Conservation (phyloP, 1,140 invertebrate genomes). For the Tribolium castaneum region DNA sequence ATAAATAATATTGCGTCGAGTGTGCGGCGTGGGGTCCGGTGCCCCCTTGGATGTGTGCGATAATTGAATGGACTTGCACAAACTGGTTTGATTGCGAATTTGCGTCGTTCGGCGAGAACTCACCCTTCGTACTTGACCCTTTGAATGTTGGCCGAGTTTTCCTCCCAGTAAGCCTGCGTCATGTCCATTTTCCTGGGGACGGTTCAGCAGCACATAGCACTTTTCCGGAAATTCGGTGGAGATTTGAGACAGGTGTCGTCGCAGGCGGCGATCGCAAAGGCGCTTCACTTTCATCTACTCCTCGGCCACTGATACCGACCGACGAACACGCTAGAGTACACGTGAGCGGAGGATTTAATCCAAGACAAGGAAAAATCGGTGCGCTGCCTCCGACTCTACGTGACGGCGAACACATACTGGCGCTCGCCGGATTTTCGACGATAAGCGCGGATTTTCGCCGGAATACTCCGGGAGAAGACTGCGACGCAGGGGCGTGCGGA, state of each 20-base stretch:
- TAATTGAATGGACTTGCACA: no score
- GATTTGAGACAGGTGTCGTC: conserved; percentile 41
- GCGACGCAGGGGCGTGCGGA: not conserved
- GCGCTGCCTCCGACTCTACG: conserved; percentile 43
- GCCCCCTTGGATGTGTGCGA: conserved; percentile 1
- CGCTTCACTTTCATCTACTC: conserved; percentile 45
- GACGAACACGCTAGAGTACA: conserved; percentile 57
- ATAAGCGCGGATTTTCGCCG: not conserved
- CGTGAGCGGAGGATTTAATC: conserved; percentile 51
- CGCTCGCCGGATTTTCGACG: not conserved
- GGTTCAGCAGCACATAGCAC: conserved; percentile 10
- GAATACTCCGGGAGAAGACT: not conserved
- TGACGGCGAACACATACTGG: conserved; percentile 39
- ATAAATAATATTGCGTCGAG: conserved; percentile 33
- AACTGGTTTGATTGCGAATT: conserved; percentile 28
- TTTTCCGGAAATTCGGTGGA: not conserved
- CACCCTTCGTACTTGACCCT: conserved; percentile 57
- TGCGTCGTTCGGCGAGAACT: conserved; percentile 25
- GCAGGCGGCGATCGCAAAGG: not conserved
- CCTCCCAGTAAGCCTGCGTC: conserved; percentile 54
- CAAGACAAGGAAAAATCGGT: conserved; percentile 33
- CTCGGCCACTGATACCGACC: conserved; percentile 50
- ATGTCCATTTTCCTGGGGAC: conserved; percentile 51
- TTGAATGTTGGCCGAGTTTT: conserved; percentile 54
- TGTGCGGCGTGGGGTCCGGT: not conserved